Conservation (phyloP, 2,113 vertebrate species). For the Sceloporus tristichus region DNA sequence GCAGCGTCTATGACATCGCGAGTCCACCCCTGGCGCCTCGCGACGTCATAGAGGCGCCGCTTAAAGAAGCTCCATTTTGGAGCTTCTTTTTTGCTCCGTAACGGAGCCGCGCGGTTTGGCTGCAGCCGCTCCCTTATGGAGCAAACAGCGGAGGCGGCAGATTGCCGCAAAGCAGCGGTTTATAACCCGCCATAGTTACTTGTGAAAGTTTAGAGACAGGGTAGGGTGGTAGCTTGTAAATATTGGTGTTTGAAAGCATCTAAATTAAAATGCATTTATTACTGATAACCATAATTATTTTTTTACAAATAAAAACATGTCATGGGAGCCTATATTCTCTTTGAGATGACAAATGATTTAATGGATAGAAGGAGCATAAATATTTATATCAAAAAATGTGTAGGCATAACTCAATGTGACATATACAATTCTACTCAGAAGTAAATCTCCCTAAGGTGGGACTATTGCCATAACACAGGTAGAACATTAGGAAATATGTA, state of each 20-base stretch:
- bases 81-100: too few relatives aligned
- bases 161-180: too few relatives aligned
- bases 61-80: too few relatives aligned
- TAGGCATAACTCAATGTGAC: background rate
- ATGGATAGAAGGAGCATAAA: background rate
- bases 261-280: background rate
- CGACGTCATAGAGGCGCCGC: too few relatives aligned
- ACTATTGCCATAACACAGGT: background rate
- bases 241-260: background rate
- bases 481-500: background rate
- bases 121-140: too few relatives aligned
- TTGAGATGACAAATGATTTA: background rate
- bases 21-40: too few relatives aligned
- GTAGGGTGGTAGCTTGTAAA: background rate
- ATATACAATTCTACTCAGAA: background rate
- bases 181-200: background rate
- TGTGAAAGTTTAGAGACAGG: slow-evolving; percentile 20
- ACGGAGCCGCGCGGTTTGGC: too few relatives aligned
- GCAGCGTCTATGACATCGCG: too few relatives aligned
- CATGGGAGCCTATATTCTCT: background rate
- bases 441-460: background rate
- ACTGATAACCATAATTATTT: background rate
- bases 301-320: background rate
- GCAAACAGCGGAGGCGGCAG: too few relatives aligned
- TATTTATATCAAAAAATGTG: background rate